Evolutionary conservation across 2,888 invertebrate genomes (phyloP).

Genomic region (Chouioia cunea): DNA sequence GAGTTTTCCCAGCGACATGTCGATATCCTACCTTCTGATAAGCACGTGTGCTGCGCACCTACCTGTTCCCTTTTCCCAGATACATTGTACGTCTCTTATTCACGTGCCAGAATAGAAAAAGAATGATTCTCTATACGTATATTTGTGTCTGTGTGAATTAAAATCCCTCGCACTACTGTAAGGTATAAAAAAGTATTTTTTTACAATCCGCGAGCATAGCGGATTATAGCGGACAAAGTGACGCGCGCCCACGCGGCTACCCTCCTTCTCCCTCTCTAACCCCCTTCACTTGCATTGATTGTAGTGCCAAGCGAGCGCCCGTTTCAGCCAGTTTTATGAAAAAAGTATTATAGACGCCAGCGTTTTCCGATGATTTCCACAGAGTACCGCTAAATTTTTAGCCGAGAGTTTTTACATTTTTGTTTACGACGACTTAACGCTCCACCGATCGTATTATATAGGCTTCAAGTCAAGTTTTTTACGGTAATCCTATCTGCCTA

Average conservation of each 20-base stretch:
- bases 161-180: conserved; percentile 34
- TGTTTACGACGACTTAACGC: too few species aligned
- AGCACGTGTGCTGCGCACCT: conserved; percentile 14
- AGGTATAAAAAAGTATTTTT: conserved; percentile 17
- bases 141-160: conserved; percentile 34
- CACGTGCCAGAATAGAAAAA: conserved; percentile 9
- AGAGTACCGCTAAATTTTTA: too few species aligned
- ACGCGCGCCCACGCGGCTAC: conserved; percentile 1
- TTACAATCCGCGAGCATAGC: conserved; percentile 15
- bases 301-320: too few species aligned
- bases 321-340: neutral
- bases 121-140: conserved; percentile 2
- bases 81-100: conserved; percentile 12
- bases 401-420: too few species aligned
- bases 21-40: conserved; percentile 27
- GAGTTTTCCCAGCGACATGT: conserved; percentile 8
- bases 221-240: conserved; percentile 27
- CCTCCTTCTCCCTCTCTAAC: too few species aligned
- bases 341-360: conserved; percentile 4
- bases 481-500: too few species aligned
- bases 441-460: too few species aligned
- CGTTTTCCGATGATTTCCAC: neutral
- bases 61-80: neutral
- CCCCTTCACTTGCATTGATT: too few species aligned
- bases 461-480: too few species aligned